Conservation (phyloP, 2,888 invertebrate genomes). For the Biston betularia region DNA sequence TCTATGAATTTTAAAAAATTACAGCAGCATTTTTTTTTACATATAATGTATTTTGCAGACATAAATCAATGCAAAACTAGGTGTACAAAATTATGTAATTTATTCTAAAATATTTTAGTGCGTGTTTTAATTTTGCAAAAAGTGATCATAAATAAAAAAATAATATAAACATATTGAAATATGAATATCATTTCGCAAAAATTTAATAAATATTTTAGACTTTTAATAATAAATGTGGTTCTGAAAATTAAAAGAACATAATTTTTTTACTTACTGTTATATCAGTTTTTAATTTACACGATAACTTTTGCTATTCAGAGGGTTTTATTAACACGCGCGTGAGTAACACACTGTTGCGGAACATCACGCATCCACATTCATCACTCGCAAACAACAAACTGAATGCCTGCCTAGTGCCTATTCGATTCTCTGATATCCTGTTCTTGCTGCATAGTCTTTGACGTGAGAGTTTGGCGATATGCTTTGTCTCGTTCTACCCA, state of each 20-base stretch:
- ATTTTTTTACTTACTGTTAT: slow-evolving; percentile 12
- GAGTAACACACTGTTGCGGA: slow-evolving; percentile 53
- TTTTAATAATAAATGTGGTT: neutral
- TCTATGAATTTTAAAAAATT: too few species aligned
- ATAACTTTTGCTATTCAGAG: slow-evolving; percentile 18
- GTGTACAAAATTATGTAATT: too few species aligned
- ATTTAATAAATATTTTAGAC: neutral
- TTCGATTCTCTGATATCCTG: slow-evolving; percentile 30
- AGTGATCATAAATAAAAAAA: neutral
- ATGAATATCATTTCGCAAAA: neutral
- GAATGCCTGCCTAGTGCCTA: slow-evolving; percentile 46
- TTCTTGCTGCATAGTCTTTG: slow-evolving; percentile 42
- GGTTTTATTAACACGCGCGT: slow-evolving; percentile 63
- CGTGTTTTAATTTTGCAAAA: too few species aligned
- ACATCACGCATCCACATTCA: slow-evolving; percentile 58
- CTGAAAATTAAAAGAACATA: neutral
- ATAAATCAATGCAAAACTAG: too few species aligned
- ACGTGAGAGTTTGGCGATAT: slow-evolving; percentile 50
- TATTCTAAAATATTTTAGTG: too few species aligned
- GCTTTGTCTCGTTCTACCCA: slow-evolving; percentile 57
- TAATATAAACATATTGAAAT: neutral
- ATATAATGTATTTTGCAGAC: too few species aligned
- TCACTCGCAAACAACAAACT: slow-evolving; percentile 68
- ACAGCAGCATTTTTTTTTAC: too few species aligned
- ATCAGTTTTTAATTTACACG: slow-evolving; percentile 18